Percentiles rank a stretch among this genome's conserved stretches.
Evolutionary conservation across 2,797 vertebrate genomes (phyloP).

Genomic region (Knipowitschia caucasica): DNA sequence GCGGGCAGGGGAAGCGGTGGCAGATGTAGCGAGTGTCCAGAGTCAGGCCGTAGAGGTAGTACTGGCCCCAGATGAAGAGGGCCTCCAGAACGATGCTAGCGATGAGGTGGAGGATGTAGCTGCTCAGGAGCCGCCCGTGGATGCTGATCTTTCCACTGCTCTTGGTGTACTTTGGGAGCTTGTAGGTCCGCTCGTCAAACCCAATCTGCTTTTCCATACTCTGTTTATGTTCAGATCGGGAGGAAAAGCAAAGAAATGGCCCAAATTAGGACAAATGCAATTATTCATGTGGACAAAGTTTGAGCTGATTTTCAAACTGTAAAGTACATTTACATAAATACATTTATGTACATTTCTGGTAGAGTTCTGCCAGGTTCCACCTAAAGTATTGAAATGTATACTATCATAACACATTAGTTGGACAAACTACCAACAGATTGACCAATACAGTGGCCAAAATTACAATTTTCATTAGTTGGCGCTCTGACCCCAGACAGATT

Average conservation of each 20-base stretch:
- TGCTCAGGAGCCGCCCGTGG: constrained; percentile 84
- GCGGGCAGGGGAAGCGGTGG: constrained; percentile 82
- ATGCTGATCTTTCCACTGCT: constrained; percentile 84
- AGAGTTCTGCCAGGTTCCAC: neutral
- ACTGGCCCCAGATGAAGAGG: constrained; percentile 87
- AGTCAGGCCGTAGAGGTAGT: constrained; percentile 89
- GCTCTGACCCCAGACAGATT: too few species aligned
- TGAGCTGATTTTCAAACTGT: neutral
- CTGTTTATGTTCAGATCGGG: constrained; percentile 71
- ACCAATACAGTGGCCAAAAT: too few species aligned
- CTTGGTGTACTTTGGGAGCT: constrained; percentile 77
- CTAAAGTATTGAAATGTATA: too few species aligned
- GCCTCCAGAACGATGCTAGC: constrained; percentile 87
- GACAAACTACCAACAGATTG: too few species aligned
- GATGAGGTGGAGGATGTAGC: constrained; percentile 85
- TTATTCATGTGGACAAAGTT: neutral
- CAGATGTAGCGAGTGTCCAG: constrained; percentile 82
- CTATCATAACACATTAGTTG: too few species aligned
- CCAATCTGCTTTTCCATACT: constrained; percentile 73
- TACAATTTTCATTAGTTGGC: too few species aligned
- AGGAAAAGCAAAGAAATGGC: neutral
- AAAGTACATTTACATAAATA: too few species aligned
- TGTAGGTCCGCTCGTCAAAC: constrained; percentile 71
- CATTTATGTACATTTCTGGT: neutral
- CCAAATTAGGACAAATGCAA: neutral